A percentile compares a stretch with the other conserved stretches of the same genome.
Conservation (phyloP, 2,797 vertebrate species). For the Intellagama lesueurii region DNA sequence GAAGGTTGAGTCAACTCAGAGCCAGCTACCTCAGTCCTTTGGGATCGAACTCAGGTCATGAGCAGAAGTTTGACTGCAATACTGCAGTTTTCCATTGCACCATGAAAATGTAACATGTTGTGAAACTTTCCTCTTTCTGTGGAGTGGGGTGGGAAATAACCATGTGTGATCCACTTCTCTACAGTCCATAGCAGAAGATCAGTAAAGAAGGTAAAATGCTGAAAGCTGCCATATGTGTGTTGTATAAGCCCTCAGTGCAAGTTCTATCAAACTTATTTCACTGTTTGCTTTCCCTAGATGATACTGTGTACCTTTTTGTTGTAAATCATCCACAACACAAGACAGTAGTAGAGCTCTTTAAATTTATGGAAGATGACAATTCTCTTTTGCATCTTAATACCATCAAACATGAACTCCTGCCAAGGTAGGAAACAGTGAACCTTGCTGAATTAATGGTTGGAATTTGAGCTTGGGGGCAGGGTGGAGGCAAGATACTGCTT, state of each 20-base stretch:
- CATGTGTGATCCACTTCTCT: background rate
- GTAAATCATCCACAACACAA: slow-evolving; percentile 89
- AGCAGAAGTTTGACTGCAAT: too few relatives aligned
- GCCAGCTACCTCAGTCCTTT: too few relatives aligned
- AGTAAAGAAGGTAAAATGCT: background rate
- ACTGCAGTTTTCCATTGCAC: too few relatives aligned
- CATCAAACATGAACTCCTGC: slow-evolving; percentile 86
- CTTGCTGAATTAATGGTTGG: background rate
- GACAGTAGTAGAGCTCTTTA: slow-evolving; percentile 91
- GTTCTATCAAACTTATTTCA: slow-evolving; percentile 14
- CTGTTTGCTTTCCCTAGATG: slow-evolving; percentile 76
- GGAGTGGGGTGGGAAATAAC: too few relatives aligned
- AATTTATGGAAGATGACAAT: slow-evolving; percentile 83
- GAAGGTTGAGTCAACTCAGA: too few relatives aligned
- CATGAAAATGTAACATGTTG: too few relatives aligned
- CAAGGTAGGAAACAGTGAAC: slow-evolving; percentile 80
- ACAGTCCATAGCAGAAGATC: background rate
- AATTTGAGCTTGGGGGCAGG: background rate
- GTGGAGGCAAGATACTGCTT: background rate
- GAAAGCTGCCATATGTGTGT: background rate
- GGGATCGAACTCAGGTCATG: too few relatives aligned
- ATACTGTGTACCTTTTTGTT: slow-evolving; percentile 87
- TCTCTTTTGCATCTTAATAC: slow-evolving; percentile 88
- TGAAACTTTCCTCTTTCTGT: too few relatives aligned
- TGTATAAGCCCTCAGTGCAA: background rate